Evolutionary conservation across 2,113 vertebrate genomes (phyloP).

Genomic region (Pygathrix nemaeus): DNA sequence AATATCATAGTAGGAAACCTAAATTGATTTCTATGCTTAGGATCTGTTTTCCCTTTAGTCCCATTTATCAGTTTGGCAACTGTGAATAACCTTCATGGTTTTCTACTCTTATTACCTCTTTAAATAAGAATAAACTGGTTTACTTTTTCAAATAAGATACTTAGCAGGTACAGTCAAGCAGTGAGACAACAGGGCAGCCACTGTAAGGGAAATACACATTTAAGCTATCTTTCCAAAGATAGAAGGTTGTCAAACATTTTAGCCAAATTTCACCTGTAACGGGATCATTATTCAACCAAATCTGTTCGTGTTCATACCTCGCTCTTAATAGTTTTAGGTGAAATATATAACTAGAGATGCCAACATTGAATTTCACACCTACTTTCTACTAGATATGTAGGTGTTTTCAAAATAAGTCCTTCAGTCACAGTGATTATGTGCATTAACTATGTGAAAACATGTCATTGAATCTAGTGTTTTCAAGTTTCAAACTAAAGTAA

Average conservation of each 20-base stretch:
- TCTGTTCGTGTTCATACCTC: background rate
- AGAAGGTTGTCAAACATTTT: background rate
- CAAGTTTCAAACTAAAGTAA: background rate
- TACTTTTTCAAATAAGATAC: background rate
- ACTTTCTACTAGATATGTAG: background rate
- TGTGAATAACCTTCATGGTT: slow-evolving; percentile 32
- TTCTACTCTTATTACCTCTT: background rate
- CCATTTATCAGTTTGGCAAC: slow-evolving; percentile 44
- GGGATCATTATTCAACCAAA: background rate
- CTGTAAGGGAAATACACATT: background rate
- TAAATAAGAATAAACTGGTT: slow-evolving; percentile 31
- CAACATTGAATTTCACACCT: slow-evolving; percentile 19
- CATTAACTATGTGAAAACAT: background rate
- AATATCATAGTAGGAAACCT: slow-evolving; percentile 31
- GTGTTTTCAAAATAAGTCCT: slow-evolving; percentile 38
- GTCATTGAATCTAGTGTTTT: background rate
- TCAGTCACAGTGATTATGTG: background rate
- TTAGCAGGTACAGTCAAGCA: background rate
- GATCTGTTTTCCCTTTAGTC: background rate
- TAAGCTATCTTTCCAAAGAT: background rate
- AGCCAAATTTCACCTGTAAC: background rate
- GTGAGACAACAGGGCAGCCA: background rate
- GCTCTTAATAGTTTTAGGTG: background rate
- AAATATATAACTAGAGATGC: background rate
- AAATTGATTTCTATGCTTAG: slow-evolving; percentile 26